Evolutionary conservation across 2,888 invertebrate genomes (phyloP), one percentile per base, ranked within the genome.

Genomic region (Lobophora halterata): DNA sequence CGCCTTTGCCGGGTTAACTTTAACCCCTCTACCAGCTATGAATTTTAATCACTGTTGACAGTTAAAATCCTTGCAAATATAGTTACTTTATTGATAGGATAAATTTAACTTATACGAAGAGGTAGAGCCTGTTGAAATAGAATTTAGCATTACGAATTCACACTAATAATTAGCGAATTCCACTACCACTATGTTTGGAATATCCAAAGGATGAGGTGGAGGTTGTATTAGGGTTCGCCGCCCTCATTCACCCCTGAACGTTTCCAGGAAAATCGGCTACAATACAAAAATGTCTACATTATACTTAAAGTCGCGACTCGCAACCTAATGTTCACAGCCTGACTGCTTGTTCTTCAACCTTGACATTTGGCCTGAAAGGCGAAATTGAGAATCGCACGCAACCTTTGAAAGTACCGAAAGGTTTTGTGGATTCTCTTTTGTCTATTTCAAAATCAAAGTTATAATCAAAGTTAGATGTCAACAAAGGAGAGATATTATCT

Each of bases 201-300:
- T 14, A 25, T 38, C 38, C 51, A 51, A 42, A 39, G 31, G 25
- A 37, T 41, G 53, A 68, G 61, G 58, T 67, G 39, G 51, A 53
- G 58, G 62, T 54, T 30, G 45, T 31, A 40, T n/a, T 46, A 55
- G 55, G 60, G 68, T 61, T 61, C 57, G 48, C 47, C 37, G 55
- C 51, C 54, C 47, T 52, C 45, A 53, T 52, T 52, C 55, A 37
- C 46, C 49, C 55, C 26, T 33, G 36, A 45, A 27, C 14, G 46
- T 45, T 67, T 67, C 61, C 52, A 47, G 59, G 64, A 62, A 71
- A 61, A 55, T 27, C 36, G 49, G 29, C 46, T 39, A 46, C 43
- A 45, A 58, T 46, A 52, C 49, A 49, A 56, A 61, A n/a, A n/a
- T n/a, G n/a, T n/a, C n/a, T n/a, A n/a, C n/a, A n/a, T n/a, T n/a